Percentiles rank a stretch among this genome's conserved stretches.
Conservation (phyloP, 2,888 invertebrate genomes). For the Exephanes ischioxanthus region DNA sequence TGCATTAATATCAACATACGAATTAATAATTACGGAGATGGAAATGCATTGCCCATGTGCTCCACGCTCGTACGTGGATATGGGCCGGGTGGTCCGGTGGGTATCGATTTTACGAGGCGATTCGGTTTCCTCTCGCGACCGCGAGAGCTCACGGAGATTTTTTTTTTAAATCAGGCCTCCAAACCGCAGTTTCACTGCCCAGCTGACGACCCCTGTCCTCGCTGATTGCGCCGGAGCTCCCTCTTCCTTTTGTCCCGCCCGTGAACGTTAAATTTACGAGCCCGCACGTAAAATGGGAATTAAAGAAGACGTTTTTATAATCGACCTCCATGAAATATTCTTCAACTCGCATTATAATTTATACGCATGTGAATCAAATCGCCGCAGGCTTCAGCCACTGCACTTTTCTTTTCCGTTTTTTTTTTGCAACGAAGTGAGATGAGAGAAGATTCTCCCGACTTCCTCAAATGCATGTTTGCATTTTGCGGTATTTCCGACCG, state of each 20-base stretch:
- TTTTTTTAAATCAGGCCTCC: slow-evolving; percentile 25
- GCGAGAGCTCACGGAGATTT: slow-evolving; percentile 35
- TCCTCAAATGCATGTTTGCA: slow-evolving; percentile 37
- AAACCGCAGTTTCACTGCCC: slow-evolving; percentile 56
- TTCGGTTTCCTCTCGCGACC: slow-evolving; percentile 54
- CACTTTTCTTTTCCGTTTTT: slow-evolving; percentile 25
- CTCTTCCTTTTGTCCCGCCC: slow-evolving; percentile 36
- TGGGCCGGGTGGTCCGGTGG: slow-evolving; percentile 61
- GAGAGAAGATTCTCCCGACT: slow-evolving; percentile 20
- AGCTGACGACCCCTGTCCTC: slow-evolving; percentile 59
- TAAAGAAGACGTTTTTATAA: slow-evolving; percentile 56
- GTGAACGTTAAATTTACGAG: slow-evolving; percentile 52
- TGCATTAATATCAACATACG: not conserved
- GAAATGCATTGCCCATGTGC: slow-evolving; percentile 15
- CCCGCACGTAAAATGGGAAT: slow-evolving; percentile 51
- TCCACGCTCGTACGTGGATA: slow-evolving; percentile 3
- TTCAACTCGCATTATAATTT: not conserved
- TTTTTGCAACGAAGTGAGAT: not conserved
- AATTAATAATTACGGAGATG: slow-evolving; percentile 16
- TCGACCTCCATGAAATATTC: not conserved
- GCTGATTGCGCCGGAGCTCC: slow-evolving; percentile 55
- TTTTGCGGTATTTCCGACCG: slow-evolving; percentile 51
- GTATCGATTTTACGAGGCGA: slow-evolving; percentile 66
- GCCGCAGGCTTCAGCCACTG: not conserved
- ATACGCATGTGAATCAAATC: slow-evolving; percentile 28